phyloP scores from a whole-genome alignment of 2,888 invertebrate genomes.

The Euproctis similis region DNA sequence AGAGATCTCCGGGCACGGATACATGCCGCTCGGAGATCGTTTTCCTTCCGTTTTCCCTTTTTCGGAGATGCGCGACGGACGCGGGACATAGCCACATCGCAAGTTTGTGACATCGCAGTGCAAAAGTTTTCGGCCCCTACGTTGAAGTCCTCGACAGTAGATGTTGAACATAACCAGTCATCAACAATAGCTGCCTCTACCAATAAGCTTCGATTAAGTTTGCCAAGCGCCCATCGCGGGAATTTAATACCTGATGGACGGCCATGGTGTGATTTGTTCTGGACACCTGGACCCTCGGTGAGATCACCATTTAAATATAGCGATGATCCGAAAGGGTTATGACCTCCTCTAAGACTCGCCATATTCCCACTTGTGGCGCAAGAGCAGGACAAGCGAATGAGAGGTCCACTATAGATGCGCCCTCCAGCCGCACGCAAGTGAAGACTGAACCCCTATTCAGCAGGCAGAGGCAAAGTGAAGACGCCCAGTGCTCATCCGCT shows the following conservation, averaged over 20 bases:
- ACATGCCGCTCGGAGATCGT: too few relatives aligned
- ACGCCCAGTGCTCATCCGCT: slow-evolving; percentile 1
- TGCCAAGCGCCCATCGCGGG: background rate
- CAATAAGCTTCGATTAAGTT: background rate
- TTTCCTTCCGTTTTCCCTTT: too few relatives aligned
- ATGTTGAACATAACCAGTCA: background rate
- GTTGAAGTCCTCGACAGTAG: background rate
- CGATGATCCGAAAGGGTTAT: background rate
- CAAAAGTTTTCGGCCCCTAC: too few relatives aligned
- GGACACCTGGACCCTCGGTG: too few relatives aligned
- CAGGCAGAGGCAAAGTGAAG: background rate
- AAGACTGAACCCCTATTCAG: too few relatives aligned
- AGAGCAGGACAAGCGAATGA: too few relatives aligned
- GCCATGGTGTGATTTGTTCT: background rate
- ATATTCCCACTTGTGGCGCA: background rate
- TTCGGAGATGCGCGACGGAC: too few relatives aligned
- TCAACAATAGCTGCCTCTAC: background rate
- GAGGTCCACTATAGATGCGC: slow-evolving; percentile 4
- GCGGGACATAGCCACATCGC: too few relatives aligned
- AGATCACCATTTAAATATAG: background rate
- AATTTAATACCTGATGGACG: background rate
- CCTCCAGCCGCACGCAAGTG: slow-evolving; percentile 2
- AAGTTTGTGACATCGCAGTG: too few relatives aligned
- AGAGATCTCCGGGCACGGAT: background rate
- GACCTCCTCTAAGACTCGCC: background rate